Evolutionary conservation across 2,888 invertebrate genomes (phyloP).

Genomic region (Andricus quercusramuli): DNA sequence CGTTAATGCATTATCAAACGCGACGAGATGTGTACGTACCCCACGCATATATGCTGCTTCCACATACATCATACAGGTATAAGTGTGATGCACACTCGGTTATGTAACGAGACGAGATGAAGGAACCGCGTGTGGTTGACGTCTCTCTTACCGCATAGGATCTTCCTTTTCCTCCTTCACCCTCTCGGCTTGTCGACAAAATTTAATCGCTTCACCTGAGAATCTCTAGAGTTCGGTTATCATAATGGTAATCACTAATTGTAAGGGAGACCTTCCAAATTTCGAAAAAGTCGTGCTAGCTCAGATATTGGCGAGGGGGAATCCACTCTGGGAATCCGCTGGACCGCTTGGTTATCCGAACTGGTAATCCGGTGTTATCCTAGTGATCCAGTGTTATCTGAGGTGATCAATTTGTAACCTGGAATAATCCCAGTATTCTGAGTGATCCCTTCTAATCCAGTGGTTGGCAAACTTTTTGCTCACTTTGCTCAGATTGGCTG

Average conservation of each 20-base stretch:
- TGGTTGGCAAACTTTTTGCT: too few relatives aligned
- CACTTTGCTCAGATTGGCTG: too few relatives aligned
- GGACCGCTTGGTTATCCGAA: too few relatives aligned
- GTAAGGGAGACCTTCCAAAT: neutral
- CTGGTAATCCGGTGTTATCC: too few relatives aligned
- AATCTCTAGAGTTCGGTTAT: neutral
- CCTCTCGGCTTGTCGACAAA: slow-evolving; percentile 13
- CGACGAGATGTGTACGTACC: slow-evolving; percentile 63
- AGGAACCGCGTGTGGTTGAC: slow-evolving; percentile 54
- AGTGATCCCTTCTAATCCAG: too few relatives aligned
- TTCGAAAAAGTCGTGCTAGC: too few relatives aligned
- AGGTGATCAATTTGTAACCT: too few relatives aligned
- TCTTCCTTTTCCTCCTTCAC: neutral
- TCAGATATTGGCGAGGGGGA: too few relatives aligned
- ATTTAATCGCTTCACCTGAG: neutral
- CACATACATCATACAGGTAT: slow-evolving; percentile 48
- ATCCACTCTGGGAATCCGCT: too few relatives aligned
- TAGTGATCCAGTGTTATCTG: too few relatives aligned
- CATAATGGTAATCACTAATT: neutral
- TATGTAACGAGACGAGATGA: slow-evolving; percentile 47
- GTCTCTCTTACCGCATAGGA: slow-evolving; percentile 54
- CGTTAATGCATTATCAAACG: slow-evolving; percentile 78
- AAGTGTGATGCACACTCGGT: neutral
- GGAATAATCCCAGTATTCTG: too few relatives aligned
- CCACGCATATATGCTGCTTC: slow-evolving; percentile 49